A percentile compares a stretch with the other conserved stretches of the same genome.
Evolutionary conservation across 2,113 vertebrate genomes (phyloP).

Genomic region (Pica pica): DNA sequence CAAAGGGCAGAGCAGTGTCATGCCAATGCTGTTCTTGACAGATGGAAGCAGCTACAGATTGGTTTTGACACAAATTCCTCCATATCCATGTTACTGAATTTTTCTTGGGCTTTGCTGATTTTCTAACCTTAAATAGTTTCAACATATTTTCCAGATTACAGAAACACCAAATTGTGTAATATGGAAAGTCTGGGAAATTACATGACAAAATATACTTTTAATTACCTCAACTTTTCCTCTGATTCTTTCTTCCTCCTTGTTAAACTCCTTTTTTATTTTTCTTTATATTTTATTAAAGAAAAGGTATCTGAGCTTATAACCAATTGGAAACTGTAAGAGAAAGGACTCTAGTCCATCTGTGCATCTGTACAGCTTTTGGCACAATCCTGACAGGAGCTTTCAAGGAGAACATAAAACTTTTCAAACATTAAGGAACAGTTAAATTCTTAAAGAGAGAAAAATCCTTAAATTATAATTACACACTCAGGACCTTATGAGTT

Average conservation of each 20-base stretch:
- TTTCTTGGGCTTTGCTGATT: neutral
- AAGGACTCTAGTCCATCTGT: neutral
- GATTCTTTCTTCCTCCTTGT: neutral
- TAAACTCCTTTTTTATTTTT: neutral
- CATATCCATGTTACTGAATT: neutral
- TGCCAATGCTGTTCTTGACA: neutral
- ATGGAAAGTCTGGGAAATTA: neutral
- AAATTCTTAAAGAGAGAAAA: neutral
- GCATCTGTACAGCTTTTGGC: neutral
- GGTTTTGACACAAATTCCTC: neutral
- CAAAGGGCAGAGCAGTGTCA: neutral
- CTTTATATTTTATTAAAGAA: neutral
- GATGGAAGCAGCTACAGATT: neutral
- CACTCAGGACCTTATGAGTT: neutral
- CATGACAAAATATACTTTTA: neutral
- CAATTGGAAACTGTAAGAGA: neutral
- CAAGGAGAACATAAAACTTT: neutral
- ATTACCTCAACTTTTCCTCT: neutral
- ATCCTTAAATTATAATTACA: neutral
- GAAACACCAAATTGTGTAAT: neutral
- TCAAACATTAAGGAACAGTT: neutral
- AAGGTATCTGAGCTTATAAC: neutral
- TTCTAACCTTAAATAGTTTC: neutral
- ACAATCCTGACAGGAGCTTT: rapidly evolving
- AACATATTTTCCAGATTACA: neutral